Evolutionary conservation across 2,797 vertebrate genomes (phyloP).

Genomic region (Corythornis leucogaster): DNA sequence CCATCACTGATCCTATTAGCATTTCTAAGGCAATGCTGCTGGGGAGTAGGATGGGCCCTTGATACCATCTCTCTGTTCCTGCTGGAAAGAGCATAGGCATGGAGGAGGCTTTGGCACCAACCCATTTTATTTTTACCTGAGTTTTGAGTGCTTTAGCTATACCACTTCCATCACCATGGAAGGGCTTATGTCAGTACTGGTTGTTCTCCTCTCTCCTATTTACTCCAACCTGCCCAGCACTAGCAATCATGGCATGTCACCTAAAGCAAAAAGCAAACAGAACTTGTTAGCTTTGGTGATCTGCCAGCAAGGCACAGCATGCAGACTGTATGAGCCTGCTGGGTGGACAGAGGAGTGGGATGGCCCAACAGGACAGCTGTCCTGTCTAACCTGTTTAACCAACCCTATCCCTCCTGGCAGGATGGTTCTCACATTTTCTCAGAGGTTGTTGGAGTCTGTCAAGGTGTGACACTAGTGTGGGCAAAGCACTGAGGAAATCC

Average conservation of each 20-base stretch:
- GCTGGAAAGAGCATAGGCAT: neutral
- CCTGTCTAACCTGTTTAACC: neutral
- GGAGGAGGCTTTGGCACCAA: neutral
- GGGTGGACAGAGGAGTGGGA: neutral
- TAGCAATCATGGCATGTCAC: neutral
- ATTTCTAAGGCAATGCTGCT: constrained; percentile 25
- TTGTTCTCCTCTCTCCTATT: neutral
- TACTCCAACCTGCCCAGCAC: neutral
- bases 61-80: neutral
- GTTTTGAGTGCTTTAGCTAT: neutral
- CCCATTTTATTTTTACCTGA: neutral
- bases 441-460: neutral
- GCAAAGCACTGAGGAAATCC: neutral
- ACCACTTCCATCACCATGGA: neutral
- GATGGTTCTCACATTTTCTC: neutral
- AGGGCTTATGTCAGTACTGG: neutral
- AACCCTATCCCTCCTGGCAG: neutral
- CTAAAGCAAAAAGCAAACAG: neutral
- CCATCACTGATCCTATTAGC: constrained; percentile 56
- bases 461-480: neutral
- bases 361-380: neutral
- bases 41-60: neutral
- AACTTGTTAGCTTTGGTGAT: neutral
- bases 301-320: neutral
- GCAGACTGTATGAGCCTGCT: neutral